These are phyloP conservation scores for Lasius platythorax DNA, from an alignment of 2,888 invertebrate genomes.

Conservation along the genomic window DNA sequence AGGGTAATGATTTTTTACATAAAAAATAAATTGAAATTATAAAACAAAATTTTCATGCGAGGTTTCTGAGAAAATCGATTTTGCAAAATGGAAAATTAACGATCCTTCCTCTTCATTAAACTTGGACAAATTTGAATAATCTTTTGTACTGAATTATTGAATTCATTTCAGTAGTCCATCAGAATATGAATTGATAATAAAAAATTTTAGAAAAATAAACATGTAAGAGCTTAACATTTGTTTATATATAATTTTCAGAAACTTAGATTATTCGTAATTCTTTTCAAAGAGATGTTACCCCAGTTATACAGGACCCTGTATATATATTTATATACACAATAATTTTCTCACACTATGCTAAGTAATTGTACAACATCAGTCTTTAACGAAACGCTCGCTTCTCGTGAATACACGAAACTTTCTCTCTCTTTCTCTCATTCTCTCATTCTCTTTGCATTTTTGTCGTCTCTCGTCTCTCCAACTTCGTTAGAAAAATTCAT, in stretches of 20 bases:
- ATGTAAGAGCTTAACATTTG: background rate
- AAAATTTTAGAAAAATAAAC: constrained; percentile 3
- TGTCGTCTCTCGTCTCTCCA: background rate
- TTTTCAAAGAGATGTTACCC: background rate
- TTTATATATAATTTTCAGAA: constrained; percentile 10
- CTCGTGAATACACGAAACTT: constrained; percentile 22
- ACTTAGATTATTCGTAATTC: background rate
- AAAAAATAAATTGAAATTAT: constrained; percentile 36
- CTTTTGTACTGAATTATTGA: background rate
- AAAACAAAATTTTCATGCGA: constrained; percentile 24
- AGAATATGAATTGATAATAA: background rate
- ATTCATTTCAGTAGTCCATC: background rate
- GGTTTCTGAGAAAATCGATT: background rate
- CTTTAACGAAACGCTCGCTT: constrained; percentile 45
- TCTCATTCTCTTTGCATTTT: constrained; percentile 8
- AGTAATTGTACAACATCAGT: constrained; percentile 52
- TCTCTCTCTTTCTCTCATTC: background rate
- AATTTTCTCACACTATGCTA: constrained; percentile 42
- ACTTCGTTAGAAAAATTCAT: constrained; percentile 40
- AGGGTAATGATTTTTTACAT: constrained; percentile 1
- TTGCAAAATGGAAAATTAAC: background rate
- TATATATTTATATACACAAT: constrained; percentile 22
- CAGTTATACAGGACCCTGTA: constrained; percentile 17
- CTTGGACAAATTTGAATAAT: constrained; percentile 5
- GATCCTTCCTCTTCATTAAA: background rate